A percentile compares a stretch with the other conserved stretches of the same genome.
phyloP scores from a whole-genome alignment of 2,113 vertebrate species.

The Ceyx melanurus region DNA sequence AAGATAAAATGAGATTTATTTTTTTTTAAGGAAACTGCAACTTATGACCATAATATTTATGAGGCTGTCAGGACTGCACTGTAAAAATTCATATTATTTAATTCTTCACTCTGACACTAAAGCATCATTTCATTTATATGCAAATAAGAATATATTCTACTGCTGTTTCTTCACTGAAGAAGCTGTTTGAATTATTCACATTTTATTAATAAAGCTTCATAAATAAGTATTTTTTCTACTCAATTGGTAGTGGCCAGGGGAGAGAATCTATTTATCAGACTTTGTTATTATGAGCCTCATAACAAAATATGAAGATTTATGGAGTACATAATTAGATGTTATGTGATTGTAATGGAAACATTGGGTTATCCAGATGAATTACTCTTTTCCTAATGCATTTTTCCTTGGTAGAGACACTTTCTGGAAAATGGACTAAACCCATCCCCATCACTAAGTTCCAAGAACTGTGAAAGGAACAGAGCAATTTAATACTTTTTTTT shows the following conservation, averaged over 20 bases:
- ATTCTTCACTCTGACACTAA: constrained; percentile 72
- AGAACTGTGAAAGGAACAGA: background rate
- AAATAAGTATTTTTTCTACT: constrained; percentile 58
- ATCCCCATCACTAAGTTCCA: background rate
- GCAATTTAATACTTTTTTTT: background rate
- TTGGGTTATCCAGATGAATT: constrained; percentile 36
- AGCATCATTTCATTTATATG: constrained; percentile 73
- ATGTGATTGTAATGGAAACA: constrained; percentile 60
- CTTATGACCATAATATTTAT: constrained; percentile 70
- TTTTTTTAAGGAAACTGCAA: constrained; percentile 54
- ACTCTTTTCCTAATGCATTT: constrained; percentile 10
- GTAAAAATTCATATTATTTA: constrained; percentile 72
- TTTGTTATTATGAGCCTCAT: constrained; percentile 48
- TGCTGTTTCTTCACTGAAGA: constrained; percentile 55
- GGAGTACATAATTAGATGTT: constrained; percentile 57
- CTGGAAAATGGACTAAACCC: background rate
- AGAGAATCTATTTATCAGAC: constrained; percentile 65
- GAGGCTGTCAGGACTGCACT: constrained; percentile 50
- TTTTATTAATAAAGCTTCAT: constrained; percentile 67
- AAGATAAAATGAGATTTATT: constrained; percentile 67
- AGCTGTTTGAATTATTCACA: constrained; percentile 68
- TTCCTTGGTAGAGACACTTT: constrained; percentile 17
- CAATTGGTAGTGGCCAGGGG: constrained; percentile 43
- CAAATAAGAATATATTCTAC: constrained; percentile 61
- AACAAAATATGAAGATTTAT: constrained; percentile 70